phyloP scores from a whole-genome alignment of 2,888 invertebrate genomes.

The Autographa gamma region DNA sequence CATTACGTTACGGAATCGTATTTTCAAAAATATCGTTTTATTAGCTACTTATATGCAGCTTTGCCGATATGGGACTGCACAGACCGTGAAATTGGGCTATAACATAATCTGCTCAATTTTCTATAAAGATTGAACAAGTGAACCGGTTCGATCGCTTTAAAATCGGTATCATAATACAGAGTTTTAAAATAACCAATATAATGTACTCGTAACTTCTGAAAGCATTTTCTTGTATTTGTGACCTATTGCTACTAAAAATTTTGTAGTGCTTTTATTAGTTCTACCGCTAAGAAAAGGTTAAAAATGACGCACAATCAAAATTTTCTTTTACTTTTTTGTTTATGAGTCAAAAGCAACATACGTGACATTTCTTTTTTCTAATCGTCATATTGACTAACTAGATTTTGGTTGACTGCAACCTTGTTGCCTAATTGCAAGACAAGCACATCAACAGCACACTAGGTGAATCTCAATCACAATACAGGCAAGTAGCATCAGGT shows the following conservation, averaged over 20 bases:
- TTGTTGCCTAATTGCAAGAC: too few species aligned
- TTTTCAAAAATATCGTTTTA: constrained; percentile 9
- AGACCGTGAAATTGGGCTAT: constrained; percentile 20
- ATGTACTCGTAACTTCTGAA: too few species aligned
- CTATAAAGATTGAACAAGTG: constrained; percentile 8
- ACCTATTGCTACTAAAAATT: background rate
- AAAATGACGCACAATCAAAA: too few species aligned
- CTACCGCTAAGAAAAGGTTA: too few species aligned
- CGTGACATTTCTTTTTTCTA: too few species aligned
- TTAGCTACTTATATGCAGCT: constrained; percentile 16
- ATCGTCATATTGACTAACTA: too few species aligned
- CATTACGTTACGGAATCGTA: background rate
- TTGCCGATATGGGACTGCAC: constrained; percentile 7
- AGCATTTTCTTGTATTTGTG: too few species aligned
- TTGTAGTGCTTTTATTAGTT: too few species aligned
- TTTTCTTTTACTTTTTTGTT: too few species aligned
- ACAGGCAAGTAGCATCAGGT: background rate
- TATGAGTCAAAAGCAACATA: too few species aligned
- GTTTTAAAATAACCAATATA: background rate
- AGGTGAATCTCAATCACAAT: background rate
- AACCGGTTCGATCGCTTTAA: background rate
- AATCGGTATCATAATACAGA: background rate
- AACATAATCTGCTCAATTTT: constrained; percentile 28
- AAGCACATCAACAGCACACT: too few species aligned
- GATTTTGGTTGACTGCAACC: too few species aligned